Base-by-base conservation (phyloP, 2,797 vertebrate species). In the Hydrocynus forskahlii region DNA sequence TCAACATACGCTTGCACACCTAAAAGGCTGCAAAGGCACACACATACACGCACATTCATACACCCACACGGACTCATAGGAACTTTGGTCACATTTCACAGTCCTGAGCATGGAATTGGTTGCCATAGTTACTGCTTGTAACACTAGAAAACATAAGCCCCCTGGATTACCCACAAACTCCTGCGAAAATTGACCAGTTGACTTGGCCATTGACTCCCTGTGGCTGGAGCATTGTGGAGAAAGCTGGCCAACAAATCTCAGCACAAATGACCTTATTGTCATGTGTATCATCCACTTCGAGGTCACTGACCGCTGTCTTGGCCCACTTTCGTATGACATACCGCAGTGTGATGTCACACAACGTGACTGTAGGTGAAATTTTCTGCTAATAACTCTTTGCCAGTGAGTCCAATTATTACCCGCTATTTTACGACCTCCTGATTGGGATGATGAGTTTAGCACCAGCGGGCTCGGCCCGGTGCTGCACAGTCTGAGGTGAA, bases 401-500 rank as follows among this genome's bases (percentile, higher is more conserved):
- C 13, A 82, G 86, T 90, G 89, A 88, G 80, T 80, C 85, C 88
- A 89, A 90, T 90, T 88, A 85, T 88, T 83, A 85, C 80, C 69
- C 82, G 78, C 88, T 80, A 83, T 89, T 92, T 89, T 88, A 91
- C 25, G 84, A 79, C 78, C 63, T 79, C 77, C 66, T 40, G 81
- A 87, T 87, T 89, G 78, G 85, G 74, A 82, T 89, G 82, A 91
- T 83, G 82, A 82, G 40, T 89, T 89, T 82, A 86, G 64, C 83
- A 89, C 86, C 78, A 87, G 81, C 0, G 17, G 80, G 80, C 85
- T 86, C 23, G 48, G 54, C 67, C 40, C 67, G 59, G 50, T 52
- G 52, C 21, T 67, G 54, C 57, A 62, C 57, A 70, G 66, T 85
- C 55, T 35, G 7, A 45, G 35, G 35, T 29, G 63, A 25, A 78